A percentile compares a stretch with the other conserved stretches of the same genome.
phyloP scores from a whole-genome alignment of 2,888 invertebrate species.

The Rhyacophila evoluta region DNA sequence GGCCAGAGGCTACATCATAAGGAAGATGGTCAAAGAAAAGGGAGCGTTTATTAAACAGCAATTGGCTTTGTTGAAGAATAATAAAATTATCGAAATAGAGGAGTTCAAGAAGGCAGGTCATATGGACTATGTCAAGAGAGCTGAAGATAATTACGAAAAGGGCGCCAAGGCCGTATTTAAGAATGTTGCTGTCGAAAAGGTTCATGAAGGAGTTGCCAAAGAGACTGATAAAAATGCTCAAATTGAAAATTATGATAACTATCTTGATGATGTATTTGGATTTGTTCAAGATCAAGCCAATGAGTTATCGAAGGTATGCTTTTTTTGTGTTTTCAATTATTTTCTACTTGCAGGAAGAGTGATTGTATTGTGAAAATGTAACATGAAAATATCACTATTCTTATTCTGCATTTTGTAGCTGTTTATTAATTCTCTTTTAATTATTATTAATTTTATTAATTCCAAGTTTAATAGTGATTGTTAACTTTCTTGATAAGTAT shows the following conservation, averaged over 20 bases:
- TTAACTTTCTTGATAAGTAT: too few species aligned
- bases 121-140: constrained; percentile 74
- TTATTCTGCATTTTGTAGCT: too few species aligned
- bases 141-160: constrained; percentile 78
- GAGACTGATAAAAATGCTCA: constrained; percentile 61
- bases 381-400: too few species aligned
- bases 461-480: too few species aligned
- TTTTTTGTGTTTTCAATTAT: too few species aligned
- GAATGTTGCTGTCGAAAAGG: constrained; percentile 68
- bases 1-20: constrained; percentile 80
- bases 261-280: constrained; percentile 79
- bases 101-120: constrained; percentile 74
- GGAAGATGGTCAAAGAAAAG: constrained; percentile 74
- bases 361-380: too few species aligned
- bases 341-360: too few species aligned
- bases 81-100: constrained; percentile 72
- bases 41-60: constrained; percentile 69
- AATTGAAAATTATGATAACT: constrained; percentile 72
- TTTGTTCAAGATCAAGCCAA: too few species aligned
- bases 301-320: too few species aligned
- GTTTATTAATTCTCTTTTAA: too few species aligned
- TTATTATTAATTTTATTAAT: too few species aligned
- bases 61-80: constrained; percentile 66
- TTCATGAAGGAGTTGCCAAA: constrained; percentile 61
- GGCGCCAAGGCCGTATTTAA: constrained; percentile 70